Evolutionary conservation across 2,888 invertebrate genomes (phyloP).

Genomic region (Calephelis perditalis): DNA sequence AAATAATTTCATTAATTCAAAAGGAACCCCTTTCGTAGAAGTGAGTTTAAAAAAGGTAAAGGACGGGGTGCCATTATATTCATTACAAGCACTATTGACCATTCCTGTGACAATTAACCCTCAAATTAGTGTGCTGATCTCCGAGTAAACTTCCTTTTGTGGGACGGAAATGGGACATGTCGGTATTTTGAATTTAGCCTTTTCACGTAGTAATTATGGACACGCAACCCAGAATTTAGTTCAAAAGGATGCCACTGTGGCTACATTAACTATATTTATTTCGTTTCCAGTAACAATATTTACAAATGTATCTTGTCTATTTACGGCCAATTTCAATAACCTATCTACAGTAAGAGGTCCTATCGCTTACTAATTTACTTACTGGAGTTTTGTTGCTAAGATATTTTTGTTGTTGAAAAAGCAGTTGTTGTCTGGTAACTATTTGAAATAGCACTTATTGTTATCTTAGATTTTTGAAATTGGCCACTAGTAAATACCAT

Average conservation of each 20-base stretch:
- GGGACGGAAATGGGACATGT: slow-evolving; percentile 54
- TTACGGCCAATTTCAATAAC: too few relatives aligned
- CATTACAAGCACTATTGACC: slow-evolving; percentile 61
- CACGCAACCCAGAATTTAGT: slow-evolving; percentile 12
- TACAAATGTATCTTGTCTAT: too few relatives aligned
- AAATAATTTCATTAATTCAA: slow-evolving; percentile 1
- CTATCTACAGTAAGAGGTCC: too few relatives aligned
- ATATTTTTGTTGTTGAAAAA: too few relatives aligned
- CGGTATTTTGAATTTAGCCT: slow-evolving; percentile 23
- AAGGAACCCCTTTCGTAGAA: neutral
- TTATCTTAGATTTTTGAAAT: too few relatives aligned
- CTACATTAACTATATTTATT: too few relatives aligned
- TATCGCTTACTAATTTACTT: too few relatives aligned
- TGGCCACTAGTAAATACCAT: too few relatives aligned
- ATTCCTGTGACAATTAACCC: slow-evolving; percentile 61
- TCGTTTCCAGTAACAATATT: too few relatives aligned
- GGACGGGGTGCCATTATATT: slow-evolving; percentile 49
- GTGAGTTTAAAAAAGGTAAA: slow-evolving; percentile 28
- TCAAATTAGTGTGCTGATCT: slow-evolving; percentile 51
- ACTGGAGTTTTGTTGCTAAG: too few relatives aligned
- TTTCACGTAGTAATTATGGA: slow-evolving; percentile 12
- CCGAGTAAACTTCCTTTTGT: slow-evolving; percentile 58
- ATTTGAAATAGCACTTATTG: too few relatives aligned
- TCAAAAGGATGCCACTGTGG: neutral
- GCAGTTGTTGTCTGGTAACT: too few relatives aligned